Evolutionary conservation across 2,888 invertebrate species (phyloP).

Genomic region (Tenthredo notha): DNA sequence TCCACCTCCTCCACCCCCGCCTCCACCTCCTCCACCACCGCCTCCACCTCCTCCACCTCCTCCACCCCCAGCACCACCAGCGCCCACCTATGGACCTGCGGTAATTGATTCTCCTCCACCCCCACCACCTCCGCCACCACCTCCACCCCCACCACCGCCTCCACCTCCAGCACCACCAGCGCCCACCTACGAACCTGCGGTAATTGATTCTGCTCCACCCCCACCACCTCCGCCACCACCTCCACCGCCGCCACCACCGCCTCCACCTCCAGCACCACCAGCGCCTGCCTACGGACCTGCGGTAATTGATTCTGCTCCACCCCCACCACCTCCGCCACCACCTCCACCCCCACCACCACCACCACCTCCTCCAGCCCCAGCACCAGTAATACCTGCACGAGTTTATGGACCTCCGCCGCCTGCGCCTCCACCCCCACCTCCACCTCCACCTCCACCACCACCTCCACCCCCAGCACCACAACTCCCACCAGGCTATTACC

Average conservation of each 20-base stretch:
- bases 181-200: not conserved
- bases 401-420: slow-evolving; percentile 5
- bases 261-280: not conserved
- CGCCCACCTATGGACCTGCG: too few relatives aligned
- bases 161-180: too few relatives aligned
- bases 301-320: not conserved
- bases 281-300: not conserved
- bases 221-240: too few relatives aligned
- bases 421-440: slow-evolving; percentile 15
- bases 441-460: slow-evolving; percentile 28
- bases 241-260: not conserved
- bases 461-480: slow-evolving; percentile 14
- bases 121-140: too few relatives aligned
- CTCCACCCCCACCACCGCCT: not conserved
- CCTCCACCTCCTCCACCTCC: not conserved
- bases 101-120: too few relatives aligned
- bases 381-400: not conserved
- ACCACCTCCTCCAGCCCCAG: slow-evolving; percentile 1
- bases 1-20: too few relatives aligned
- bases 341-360: not conserved
- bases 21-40: too few relatives aligned
- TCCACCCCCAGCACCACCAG: slow-evolving; percentile 11
- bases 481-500: not conserved
- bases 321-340: not conserved
- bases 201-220: not conserved